Percentiles rank a stretch among this genome's conserved stretches.
Conservation (phyloP, 2,113 vertebrate species). For the Pseudopodoces humilis region DNA sequence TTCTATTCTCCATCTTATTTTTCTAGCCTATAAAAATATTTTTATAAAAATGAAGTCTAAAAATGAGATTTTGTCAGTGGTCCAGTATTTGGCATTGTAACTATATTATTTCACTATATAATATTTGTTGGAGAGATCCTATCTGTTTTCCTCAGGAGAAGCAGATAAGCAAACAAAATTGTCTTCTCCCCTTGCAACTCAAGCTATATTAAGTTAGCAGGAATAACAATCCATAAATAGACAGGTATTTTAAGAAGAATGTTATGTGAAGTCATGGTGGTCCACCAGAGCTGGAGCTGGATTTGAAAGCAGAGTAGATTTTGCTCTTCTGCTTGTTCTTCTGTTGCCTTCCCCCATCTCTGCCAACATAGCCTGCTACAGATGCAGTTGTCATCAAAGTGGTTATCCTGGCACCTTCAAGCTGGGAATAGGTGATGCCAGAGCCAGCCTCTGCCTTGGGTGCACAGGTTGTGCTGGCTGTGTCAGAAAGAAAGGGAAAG, state of each 20-base stretch:
- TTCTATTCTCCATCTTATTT: background rate
- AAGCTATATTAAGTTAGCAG: background rate
- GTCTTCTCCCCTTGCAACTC: background rate
- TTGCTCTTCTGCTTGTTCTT: background rate
- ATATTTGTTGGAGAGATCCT: background rate
- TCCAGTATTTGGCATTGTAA: background rate
- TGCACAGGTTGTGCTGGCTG: background rate
- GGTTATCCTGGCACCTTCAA: background rate
- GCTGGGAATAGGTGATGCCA: background rate
- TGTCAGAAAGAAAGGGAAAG: background rate
- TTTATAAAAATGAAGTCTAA: background rate
- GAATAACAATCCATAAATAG: background rate
- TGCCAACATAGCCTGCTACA: background rate
- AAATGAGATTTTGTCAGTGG: background rate
- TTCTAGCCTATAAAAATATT: background rate
- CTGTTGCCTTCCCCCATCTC: background rate
- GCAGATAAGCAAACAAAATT: background rate
- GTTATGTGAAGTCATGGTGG: background rate
- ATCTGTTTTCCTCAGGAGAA: background rate
- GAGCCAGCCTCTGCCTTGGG: background rate
- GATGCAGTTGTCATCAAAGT: background rate
- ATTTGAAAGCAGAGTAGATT: background rate
- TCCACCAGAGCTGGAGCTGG: background rate
- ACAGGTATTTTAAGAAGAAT: background rate
- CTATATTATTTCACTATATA: background rate